Conservation (phyloP, 2,888 invertebrate species). For the Actias luna region DNA sequence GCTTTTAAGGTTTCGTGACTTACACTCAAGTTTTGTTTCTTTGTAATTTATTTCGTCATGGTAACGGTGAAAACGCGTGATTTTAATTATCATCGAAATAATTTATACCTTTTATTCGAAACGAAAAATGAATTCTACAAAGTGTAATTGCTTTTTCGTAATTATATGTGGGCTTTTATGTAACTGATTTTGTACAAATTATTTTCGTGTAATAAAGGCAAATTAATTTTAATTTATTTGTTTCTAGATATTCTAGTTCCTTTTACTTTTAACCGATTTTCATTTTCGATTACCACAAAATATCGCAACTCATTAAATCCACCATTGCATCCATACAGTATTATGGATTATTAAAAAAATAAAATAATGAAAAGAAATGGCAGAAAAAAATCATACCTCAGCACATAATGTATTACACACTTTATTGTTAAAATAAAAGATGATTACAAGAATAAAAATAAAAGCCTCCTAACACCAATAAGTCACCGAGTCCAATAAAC, state of each 20-base stretch:
- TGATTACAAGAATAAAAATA: background rate
- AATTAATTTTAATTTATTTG: too few species aligned
- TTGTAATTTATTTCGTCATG: background rate
- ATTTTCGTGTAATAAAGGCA: too few species aligned
- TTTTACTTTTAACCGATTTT: too few species aligned
- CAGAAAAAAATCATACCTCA: too few species aligned
- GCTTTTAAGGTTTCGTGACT: constrained; percentile 6
- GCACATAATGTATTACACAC: too few species aligned
- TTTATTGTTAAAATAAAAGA: background rate
- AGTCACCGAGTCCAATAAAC: constrained; percentile 37
- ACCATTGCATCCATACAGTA: too few species aligned
- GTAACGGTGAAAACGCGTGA: background rate
- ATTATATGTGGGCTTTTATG: background rate
- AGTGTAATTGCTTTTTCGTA: constrained; percentile 7
- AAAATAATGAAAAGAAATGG: too few species aligned
- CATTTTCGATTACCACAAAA: too few species aligned
- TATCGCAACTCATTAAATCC: too few species aligned
- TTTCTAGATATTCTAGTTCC: too few species aligned
- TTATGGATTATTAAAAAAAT: too few species aligned
- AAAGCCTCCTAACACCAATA: constrained; percentile 24
- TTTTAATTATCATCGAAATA: constrained; percentile 1
- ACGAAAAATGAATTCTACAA: constrained; percentile 4
- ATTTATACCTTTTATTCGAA: constrained; percentile 2
- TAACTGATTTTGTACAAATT: too few species aligned
- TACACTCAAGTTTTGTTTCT: constrained; percentile 3